These are phyloP conservation scores for Parotocinclus haroldoi DNA, from an alignment of 2,797 vertebrate genomes.

Conservation along the genomic window DNA sequence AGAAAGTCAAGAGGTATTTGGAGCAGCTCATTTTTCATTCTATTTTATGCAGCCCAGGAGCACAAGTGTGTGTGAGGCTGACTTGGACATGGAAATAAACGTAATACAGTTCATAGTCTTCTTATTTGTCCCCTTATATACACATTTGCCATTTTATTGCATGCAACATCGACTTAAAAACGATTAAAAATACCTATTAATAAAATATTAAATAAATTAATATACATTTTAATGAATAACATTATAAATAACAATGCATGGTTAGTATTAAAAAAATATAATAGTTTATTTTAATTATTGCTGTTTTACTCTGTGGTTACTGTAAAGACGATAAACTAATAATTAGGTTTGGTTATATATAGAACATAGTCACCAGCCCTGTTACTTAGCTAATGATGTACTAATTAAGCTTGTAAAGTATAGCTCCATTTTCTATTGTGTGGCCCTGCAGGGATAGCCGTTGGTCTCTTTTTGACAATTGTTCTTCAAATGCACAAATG, in stretches of 20 bases:
- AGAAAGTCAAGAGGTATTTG: slow-evolving; percentile 19
- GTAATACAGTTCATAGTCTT: too few species aligned
- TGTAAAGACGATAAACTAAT: neutral
- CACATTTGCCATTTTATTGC: too few species aligned
- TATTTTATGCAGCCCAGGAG: neutral
- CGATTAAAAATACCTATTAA: too few species aligned
- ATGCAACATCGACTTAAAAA: too few species aligned
- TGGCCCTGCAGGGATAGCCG: neutral
- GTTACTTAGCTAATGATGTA: neutral
- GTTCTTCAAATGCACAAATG: neutral
- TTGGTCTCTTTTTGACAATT: neutral
- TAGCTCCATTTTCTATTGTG: neutral
- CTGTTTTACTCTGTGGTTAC: too few species aligned
- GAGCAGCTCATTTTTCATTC: slow-evolving; percentile 13
- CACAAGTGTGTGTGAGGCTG: neutral
- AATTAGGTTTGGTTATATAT: neutral
- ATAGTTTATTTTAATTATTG: too few species aligned
- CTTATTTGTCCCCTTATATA: too few species aligned
- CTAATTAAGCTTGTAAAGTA: neutral
- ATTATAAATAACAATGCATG: too few species aligned
- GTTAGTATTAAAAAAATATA: too few species aligned
- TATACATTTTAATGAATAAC: too few species aligned
- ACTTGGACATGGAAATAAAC: too few species aligned
- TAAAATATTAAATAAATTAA: too few species aligned
- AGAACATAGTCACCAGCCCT: neutral